Base-by-base conservation (phyloP, 2,113 vertebrate species). In the Hippocampus abdominalis region DNA sequence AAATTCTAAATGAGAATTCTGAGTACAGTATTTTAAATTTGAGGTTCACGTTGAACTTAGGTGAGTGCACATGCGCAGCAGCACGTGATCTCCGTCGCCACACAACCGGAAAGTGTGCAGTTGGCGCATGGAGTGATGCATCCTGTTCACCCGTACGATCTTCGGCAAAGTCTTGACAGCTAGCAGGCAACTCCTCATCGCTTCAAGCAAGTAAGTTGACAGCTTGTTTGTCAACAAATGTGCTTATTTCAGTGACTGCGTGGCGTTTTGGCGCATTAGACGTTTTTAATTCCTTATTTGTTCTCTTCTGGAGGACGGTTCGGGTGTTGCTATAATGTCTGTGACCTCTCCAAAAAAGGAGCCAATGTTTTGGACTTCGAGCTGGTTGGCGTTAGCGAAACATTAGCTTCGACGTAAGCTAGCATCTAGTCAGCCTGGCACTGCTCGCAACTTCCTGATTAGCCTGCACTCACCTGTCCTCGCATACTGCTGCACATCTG, bases 351-450 rank as follows among this genome's bases (percentile, higher is more conserved):
- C n/a, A 27, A 23, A 72, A 46, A 48, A 60, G 70, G 68, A 60
- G 70, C 68, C 49, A 79, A 84, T 81, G 86, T 88, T 81, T 53
- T 74, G 85, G 82, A 88, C 85, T 85, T 85, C 71, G 84, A 78
- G 86, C 79, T 85, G 64, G 71, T 78, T 86, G 83, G 84, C 86
- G 3, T 84, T 86, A 89, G 87, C 87, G 29, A 13, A 15, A 44
- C 42, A 4, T 44, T 44, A 44, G 42, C 42, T 44, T 36, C 8
- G 23, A 46, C 23, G 32, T 69, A 66, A 76, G 76, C 76, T 77
- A 23, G n/a, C 57, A 57, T 39, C 1, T 57, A 12, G 7, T 57
- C 32, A 70, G 53, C 67, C 68, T 75, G 68, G 53, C 29, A 66
- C 67, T 54, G 56, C 62, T 23, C 56, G 69, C n/a, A 59, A 79